These are phyloP conservation scores for Picathartes gymnocephalus DNA, from an alignment of 2,113 vertebrate species.

Conservation along the genomic window DNA sequence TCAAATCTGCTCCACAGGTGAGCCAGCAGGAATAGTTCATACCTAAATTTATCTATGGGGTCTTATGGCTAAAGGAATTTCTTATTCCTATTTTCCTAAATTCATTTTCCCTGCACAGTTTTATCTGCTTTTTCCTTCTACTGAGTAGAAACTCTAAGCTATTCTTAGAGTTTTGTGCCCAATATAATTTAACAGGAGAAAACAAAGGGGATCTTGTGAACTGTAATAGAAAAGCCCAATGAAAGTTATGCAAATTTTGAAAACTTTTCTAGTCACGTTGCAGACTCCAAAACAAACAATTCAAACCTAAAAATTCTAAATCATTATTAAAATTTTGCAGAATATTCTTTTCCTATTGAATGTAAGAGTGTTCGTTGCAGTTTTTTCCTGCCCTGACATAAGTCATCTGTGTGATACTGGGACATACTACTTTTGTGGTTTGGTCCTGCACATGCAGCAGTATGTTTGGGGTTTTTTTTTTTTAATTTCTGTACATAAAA, in stretches of 20 bases:
- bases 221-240: not conserved
- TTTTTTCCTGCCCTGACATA: not conserved
- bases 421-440: not conserved
- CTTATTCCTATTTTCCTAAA: not conserved
- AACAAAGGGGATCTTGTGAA: not conserved
- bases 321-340: not conserved
- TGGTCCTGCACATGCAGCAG: not conserved
- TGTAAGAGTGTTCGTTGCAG: not conserved
- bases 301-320: not conserved
- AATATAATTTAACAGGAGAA: not conserved
- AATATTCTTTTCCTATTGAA: not conserved
- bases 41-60: not conserved
- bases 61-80: not conserved
- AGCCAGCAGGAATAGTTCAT: not conserved
- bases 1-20: not conserved
- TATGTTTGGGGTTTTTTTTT: not conserved
- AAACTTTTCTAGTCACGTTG: not conserved
- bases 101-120: not conserved
- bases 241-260: not conserved
- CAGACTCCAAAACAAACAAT: not conserved
- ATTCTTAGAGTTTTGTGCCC: not conserved
- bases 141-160: not conserved
- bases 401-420: not conserved
- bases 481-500: not conserved
- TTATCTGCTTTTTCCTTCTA: not conserved